phyloP scores from a whole-genome alignment of 1,140 invertebrate species.

The Mylabris phalerata region DNA sequence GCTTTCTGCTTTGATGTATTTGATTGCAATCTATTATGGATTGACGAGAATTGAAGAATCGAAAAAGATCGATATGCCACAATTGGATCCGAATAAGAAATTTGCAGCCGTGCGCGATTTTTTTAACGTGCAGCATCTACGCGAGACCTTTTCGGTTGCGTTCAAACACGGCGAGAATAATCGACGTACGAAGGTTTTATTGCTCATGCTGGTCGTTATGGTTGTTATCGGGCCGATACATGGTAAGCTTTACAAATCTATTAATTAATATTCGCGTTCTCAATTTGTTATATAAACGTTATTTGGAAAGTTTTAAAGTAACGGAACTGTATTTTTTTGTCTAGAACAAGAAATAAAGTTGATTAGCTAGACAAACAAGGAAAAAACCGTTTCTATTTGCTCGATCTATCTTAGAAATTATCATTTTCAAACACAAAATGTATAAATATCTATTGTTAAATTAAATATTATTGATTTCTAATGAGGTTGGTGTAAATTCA shows the following conservation, averaged over 20 bases:
- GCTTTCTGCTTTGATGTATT: constrained; percentile 62
- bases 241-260: constrained; percentile 48
- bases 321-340: too few species aligned
- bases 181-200: constrained; percentile 59
- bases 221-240: constrained; percentile 76
- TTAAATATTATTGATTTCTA: too few species aligned
- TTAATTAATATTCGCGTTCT: too few species aligned
- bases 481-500: too few species aligned
- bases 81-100: constrained; percentile 36
- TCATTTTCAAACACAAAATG: too few species aligned
- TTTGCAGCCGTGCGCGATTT: constrained; percentile 50
- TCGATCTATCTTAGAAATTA: too few species aligned
- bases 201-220: constrained; percentile 73
- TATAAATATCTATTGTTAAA: too few species aligned
- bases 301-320: too few species aligned
- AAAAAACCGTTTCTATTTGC: too few species aligned
- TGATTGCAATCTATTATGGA: constrained; percentile 68
- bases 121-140: constrained; percentile 64
- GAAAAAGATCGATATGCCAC: constrained; percentile 42
- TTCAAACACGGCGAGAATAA: constrained; percentile 69
- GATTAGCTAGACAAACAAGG: too few species aligned
- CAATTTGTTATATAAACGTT: too few species aligned
- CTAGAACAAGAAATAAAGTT: too few species aligned
- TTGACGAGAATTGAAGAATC: constrained; percentile 57
- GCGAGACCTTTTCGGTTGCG: constrained; percentile 66